These are phyloP conservation scores for Gambusia holbrooki DNA, from an alignment of 2,113 vertebrate species.

Conservation along the genomic window DNA sequence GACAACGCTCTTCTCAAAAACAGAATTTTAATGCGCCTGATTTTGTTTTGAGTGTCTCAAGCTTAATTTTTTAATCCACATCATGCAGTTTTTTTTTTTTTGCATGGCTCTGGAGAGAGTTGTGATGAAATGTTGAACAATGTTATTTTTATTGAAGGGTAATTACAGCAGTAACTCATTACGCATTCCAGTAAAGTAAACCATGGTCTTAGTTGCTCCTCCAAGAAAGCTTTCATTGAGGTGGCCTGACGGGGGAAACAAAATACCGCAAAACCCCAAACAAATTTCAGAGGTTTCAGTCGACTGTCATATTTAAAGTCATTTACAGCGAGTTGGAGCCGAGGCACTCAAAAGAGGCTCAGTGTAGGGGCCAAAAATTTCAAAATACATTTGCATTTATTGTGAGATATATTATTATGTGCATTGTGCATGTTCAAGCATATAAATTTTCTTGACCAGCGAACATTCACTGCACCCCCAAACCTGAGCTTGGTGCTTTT, in stretches of 20 bases:
- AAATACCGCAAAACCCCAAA: no score
- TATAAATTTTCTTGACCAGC: no score
- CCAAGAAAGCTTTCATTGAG: neutral
- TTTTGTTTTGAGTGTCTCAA: constrained; percentile 24
- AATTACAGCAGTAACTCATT: constrained; percentile 19
- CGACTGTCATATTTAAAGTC: no score
- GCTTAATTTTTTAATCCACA: constrained; percentile 9
- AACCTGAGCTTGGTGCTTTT: neutral
- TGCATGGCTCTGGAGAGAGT: constrained; percentile 28
- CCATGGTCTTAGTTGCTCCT: neutral
- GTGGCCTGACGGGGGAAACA: no score
- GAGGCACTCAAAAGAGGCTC: no score
- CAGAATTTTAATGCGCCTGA: constrained; percentile 32
- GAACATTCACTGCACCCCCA: no score
- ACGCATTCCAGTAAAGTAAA: neutral
- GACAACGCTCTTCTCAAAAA: constrained; percentile 23
- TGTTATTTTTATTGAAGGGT: constrained; percentile 39
- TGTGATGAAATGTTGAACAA: constrained; percentile 24
- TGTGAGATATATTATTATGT: no score
- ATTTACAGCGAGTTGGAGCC: no score
- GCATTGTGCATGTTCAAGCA: no score
- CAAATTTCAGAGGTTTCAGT: no score
- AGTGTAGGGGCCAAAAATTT: no score
- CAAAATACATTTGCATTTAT: no score
- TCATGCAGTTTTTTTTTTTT: neutral